Base-by-base conservation (phyloP, 2,888 invertebrate genomes). In the Drosophila siamana region DNA sequence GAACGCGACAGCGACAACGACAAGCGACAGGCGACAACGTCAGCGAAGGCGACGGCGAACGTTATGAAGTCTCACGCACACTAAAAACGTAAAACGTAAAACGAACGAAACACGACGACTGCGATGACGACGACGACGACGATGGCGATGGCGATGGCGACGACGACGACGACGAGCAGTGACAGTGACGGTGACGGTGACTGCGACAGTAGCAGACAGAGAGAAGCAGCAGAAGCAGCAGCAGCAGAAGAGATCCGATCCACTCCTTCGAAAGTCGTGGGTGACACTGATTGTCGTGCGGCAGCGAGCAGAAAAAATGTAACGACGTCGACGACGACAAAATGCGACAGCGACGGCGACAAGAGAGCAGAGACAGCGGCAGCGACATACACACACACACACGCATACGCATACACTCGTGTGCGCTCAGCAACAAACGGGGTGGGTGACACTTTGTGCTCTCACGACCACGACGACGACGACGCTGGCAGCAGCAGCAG, bases 221-320 rank as follows among this genome's bases (percentile, higher is more conserved):
- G 33, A 33, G 33, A 33, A 26, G 26, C 5, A 33, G n/a, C 55
- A 50, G 54, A 36, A 66, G 63, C 68, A 62, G 55, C 66, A 56
- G 51, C 63, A 70, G 66, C 66, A 66, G 50, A 65, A 77, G 67
- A 83, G 80, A 38, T 33, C 90, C 89, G 80, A 38, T 33, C 90
- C 89, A 89, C 83, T 90, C 82, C 85, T 79, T 82, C 76, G 86
- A 87, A 89, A 86, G 90, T 89, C 86, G 90, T 90, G 90, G 90
- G 90, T 90, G 90, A 90, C 90, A 90, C 90, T 90, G 89, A 90
- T 87, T 87, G 89, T 83, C 74, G 80, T 81, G 79, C 76, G 69
- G 75, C 72, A 68, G 80, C 80, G 78, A 76, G 68, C 81, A 66
- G 78, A 77, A 80, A 80, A 77, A 76, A 69, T 72, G 70, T 77